Evolutionary conservation across 2,113 vertebrate species (phyloP).

Genomic region (Gobiocypris rarus): DNA sequence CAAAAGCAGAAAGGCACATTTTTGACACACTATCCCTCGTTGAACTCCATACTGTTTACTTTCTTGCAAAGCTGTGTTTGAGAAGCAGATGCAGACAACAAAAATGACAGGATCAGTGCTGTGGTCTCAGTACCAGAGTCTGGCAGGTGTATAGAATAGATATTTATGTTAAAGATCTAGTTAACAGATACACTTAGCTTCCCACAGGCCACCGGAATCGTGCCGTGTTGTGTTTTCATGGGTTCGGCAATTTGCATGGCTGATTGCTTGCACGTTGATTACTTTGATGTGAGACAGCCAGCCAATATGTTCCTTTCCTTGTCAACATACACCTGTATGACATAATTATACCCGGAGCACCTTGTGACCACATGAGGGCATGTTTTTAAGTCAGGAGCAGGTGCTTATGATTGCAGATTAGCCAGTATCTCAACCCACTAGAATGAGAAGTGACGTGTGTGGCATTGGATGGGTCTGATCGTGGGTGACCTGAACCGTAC

Average conservation of each 20-base stretch:
- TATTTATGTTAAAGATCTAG: constrained; percentile 54
- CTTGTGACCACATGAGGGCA: not conserved
- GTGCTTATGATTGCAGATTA: constrained; percentile 47
- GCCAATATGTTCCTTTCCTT: not conserved
- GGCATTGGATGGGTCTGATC: not conserved
- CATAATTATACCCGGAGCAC: not conserved
- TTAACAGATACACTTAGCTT: not conserved
- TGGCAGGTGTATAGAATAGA: not conserved
- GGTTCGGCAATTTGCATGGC: constrained; percentile 11
- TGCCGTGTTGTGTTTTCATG: not conserved
- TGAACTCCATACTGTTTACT: constrained; percentile 27
- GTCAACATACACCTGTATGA: not conserved
- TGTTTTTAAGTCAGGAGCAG: constrained; percentile 24
- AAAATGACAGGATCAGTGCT: not conserved
- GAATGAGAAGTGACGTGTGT: constrained; percentile 45
- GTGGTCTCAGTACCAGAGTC: not conserved
- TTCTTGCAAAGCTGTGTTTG: constrained; percentile 56
- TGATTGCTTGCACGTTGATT: constrained; percentile 14
- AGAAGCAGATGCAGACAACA: constrained; percentile 31
- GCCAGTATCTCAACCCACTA: constrained; percentile 48
- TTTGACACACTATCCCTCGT: constrained; percentile 15
- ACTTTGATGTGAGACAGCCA: not conserved
- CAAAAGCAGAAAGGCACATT: not conserved
- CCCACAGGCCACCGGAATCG: no score
- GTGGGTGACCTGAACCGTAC: not conserved